Percentiles rank a stretch among this genome's conserved stretches.
phyloP scores from a whole-genome alignment of 2,113 vertebrate species.

The Pangasianodon gigas region DNA sequence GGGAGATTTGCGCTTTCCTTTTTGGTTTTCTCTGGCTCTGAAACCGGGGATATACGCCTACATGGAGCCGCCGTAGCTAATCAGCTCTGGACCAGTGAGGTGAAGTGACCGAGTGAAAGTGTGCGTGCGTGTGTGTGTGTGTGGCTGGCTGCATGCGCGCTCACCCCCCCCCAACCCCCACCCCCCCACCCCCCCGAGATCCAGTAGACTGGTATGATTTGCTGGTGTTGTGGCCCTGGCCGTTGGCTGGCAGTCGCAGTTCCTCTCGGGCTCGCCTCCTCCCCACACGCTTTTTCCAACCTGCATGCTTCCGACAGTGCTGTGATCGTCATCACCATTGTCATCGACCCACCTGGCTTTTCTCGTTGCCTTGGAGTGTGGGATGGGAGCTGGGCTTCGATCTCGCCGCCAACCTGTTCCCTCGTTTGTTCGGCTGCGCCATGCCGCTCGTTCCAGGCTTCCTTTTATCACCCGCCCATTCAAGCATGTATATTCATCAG shows the following conservation, averaged over 20 bases:
- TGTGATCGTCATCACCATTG: slow-evolving; percentile 10
- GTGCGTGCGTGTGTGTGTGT: slow-evolving; percentile 37
- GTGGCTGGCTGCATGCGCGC: slow-evolving; percentile 44
- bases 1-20: slow-evolving; percentile 13
- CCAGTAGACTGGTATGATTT: slow-evolving; percentile 74
- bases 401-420: slow-evolving; percentile 34
- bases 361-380: slow-evolving; percentile 7
- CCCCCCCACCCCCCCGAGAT: slow-evolving; percentile 66
- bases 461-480: neutral
- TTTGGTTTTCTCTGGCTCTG: slow-evolving; percentile 46
- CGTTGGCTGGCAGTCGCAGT: slow-evolving; percentile 47
- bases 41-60: slow-evolving; percentile 54
- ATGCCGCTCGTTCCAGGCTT: slow-evolving; percentile 22
- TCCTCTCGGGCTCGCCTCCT: slow-evolving; percentile 45
- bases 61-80: slow-evolving; percentile 31
- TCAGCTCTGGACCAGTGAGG: slow-evolving; percentile 41
- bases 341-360: slow-evolving; percentile 24
- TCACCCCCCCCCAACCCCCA: slow-evolving; percentile 6
- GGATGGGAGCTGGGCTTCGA: slow-evolving; percentile 20
- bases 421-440: neutral
- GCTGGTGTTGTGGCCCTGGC: slow-evolving; percentile 65
- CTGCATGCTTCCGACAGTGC: slow-evolving; percentile 22
- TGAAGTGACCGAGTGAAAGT: slow-evolving; percentile 56
- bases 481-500: slow-evolving; percentile 23
- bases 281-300: slow-evolving; percentile 12